These are phyloP conservation scores for Protophormia terraenovae DNA, from an alignment of 2,888 invertebrate species.

Conservation along the genomic window DNA sequence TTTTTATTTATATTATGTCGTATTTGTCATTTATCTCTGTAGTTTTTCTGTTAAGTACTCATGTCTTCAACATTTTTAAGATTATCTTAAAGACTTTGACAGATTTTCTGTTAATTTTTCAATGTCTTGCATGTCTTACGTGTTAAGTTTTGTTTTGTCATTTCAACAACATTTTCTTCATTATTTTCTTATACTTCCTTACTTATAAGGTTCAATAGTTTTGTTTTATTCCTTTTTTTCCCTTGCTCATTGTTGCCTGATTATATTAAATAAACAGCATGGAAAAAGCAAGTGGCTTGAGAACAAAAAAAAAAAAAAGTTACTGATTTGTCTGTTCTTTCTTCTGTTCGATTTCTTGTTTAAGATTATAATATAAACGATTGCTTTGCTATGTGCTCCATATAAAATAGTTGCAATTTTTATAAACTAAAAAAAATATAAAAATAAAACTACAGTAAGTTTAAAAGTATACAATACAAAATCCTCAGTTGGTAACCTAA, in stretches of 20 bases:
- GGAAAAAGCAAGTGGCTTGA: neutral
- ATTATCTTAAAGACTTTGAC: constrained; percentile 59
- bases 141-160: constrained; percentile 60
- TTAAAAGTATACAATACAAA: neutral
- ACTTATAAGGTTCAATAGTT: constrained; percentile 24
- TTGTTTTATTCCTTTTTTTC: neutral
- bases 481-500: too few relatives aligned
- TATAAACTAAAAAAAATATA: neutral
- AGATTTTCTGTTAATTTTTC: constrained; percentile 62
- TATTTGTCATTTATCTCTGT: constrained; percentile 32
- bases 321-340: neutral
- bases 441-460: neutral
- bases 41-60: constrained; percentile 40
- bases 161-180: constrained; percentile 36
- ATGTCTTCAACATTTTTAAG: constrained; percentile 35
- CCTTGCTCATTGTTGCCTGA: constrained; percentile 21
- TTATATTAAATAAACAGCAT: constrained; percentile 43
- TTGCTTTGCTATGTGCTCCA: constrained; percentile 27
- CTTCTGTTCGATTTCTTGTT: neutral
- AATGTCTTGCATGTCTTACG: constrained; percentile 46
- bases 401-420: constrained; percentile 31
- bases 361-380: constrained; percentile 29
- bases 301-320: neutral
- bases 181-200: neutral
- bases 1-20: constrained; percentile 1